phyloP scores from a whole-genome alignment of 1,140 invertebrate species.

The Dysdera silvatica region DNA sequence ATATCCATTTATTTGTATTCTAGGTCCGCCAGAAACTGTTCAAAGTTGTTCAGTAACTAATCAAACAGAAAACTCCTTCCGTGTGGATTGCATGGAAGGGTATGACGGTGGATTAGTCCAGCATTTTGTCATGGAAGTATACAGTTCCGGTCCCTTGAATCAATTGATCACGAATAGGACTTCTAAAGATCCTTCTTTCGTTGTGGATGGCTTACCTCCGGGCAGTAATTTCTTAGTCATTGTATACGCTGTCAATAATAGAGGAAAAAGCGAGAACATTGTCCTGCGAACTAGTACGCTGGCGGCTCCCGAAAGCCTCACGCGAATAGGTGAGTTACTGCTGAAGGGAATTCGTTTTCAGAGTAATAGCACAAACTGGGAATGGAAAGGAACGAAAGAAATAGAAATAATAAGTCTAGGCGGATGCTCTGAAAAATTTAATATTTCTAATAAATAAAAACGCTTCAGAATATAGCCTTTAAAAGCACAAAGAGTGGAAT shows the following conservation, averaged over 20 bases:
- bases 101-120: slow-evolving; percentile 78
- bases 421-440: too few relatives aligned
- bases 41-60: slow-evolving; percentile 81
- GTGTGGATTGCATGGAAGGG: slow-evolving; percentile 68
- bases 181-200: slow-evolving; percentile 46
- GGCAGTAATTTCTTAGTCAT: slow-evolving; percentile 67
- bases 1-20: not conserved
- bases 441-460: too few relatives aligned
- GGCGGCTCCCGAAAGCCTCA: slow-evolving; percentile 41
- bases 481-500: too few relatives aligned
- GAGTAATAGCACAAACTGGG: not conserved
- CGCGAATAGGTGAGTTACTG: slow-evolving; percentile 17
- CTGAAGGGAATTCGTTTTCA: not conserved
- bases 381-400: too few relatives aligned
- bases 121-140: slow-evolving; percentile 69
- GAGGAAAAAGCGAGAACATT: slow-evolving; percentile 70
- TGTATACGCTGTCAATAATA: slow-evolving; percentile 75
- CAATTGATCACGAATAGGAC: slow-evolving; percentile 51
- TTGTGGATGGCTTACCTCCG: slow-evolving; percentile 58
- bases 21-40: slow-evolving; percentile 68
- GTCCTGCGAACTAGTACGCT: slow-evolving; percentile 75
- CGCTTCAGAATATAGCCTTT: too few relatives aligned
- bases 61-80: slow-evolving; percentile 69
- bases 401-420: too few relatives aligned
- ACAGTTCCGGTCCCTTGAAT: slow-evolving; percentile 50